phyloP scores from a whole-genome alignment of 1,140 invertebrate species.

The Neodiprion virginianus region DNA sequence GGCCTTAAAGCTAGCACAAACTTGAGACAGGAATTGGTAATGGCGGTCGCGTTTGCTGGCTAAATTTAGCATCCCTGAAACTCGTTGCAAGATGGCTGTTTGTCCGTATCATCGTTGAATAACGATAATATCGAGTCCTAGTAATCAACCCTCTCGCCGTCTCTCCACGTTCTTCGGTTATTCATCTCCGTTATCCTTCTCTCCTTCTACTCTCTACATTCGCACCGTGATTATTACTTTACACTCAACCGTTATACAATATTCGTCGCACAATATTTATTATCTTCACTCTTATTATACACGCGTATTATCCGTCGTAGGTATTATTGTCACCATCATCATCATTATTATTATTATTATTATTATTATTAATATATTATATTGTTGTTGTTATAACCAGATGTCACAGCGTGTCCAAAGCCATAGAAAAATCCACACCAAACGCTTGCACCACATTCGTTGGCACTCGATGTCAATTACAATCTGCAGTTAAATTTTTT shows the following conservation, averaged over 20 bases:
- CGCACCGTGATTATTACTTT: neutral
- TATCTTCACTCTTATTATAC: too few relatives aligned
- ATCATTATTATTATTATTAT: neutral
- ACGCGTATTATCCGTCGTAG: too few relatives aligned
- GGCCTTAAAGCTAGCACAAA: neutral
- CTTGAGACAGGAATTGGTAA: slow-evolving; percentile 5
- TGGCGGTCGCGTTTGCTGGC: neutral
- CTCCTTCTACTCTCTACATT: neutral
- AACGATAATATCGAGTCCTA: neutral
- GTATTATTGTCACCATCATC: neutral
- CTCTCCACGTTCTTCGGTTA: neutral
- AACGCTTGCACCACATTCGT: slow-evolving; percentile 43
- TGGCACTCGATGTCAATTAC: neutral
- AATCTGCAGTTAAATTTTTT: too few relatives aligned
- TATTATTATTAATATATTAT: neutral
- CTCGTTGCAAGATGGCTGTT: slow-evolving; percentile 12
- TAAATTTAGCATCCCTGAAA: neutral
- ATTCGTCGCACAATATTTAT: too few relatives aligned
- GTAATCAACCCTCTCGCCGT: neutral
- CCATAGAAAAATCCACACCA: slow-evolving; percentile 43
- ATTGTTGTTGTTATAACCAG: slow-evolving; percentile 5
- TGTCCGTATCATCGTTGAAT: neutral
- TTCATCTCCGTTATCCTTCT: neutral
- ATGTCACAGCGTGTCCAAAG: slow-evolving; percentile 33
- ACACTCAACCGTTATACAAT: too few relatives aligned